A percentile compares a stretch with the other conserved stretches of the same genome.
Evolutionary conservation across 53 echinoderm and acorn worm species (phyloP).

Genomic region (Holothuria scabra): DNA sequence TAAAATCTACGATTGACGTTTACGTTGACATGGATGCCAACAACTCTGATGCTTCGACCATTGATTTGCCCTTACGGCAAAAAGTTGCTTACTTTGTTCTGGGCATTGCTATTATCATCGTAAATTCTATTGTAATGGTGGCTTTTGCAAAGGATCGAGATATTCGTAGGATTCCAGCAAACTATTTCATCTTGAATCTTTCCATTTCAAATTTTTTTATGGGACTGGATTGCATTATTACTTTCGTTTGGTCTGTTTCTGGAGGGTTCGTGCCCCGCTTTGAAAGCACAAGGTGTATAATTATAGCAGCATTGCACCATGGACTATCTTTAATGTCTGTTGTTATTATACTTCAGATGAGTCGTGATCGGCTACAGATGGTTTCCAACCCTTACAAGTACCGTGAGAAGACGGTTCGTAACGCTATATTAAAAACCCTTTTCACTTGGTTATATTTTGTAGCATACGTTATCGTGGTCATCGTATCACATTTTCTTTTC

Average conservation of each 20-base stretch:
- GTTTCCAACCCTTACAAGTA: slow-evolving; percentile 7
- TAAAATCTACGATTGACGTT: too few species aligned
- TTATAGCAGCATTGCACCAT: neutral
- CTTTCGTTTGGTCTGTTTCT: neutral
- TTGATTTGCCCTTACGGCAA: neutral
- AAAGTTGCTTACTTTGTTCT: neutral
- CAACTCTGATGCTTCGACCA: too few species aligned
- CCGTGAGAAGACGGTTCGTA: neutral
- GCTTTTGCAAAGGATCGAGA: slow-evolving; percentile 8
- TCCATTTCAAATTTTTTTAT: slow-evolving; percentile 12
- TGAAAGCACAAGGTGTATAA: neutral
- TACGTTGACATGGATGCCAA: too few species aligned
- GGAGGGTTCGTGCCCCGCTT: neutral
- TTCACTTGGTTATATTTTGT: neutral
- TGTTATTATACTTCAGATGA: neutral
- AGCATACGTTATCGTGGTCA: neutral
- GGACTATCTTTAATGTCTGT: neutral
- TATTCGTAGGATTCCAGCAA: slow-evolving; percentile 9
- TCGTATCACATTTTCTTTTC: neutral
- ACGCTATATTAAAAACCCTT: neutral
- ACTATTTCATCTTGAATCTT: slow-evolving; percentile 4
- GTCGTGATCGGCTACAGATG: neutral
- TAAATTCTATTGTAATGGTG: neutral
- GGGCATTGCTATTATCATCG: neutral
- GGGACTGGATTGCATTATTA: neutral